These are phyloP conservation scores for Sterrhoptilus dennistouni DNA, from an alignment of 2,113 vertebrate genomes.

Conservation along the genomic window DNA sequence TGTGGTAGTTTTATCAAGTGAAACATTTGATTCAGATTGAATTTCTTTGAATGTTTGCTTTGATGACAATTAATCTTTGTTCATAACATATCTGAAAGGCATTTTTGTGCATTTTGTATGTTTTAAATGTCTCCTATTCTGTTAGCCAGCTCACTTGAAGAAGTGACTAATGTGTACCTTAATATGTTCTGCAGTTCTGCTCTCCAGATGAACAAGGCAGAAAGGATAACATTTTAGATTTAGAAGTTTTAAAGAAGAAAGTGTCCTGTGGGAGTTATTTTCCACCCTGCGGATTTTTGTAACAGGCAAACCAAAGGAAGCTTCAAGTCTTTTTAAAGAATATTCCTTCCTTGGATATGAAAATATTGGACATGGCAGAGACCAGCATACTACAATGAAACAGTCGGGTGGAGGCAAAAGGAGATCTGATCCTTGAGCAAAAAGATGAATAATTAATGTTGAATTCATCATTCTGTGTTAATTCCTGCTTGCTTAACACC, in stretches of 20 bases:
- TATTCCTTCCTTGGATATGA: neutral
- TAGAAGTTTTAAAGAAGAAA: neutral
- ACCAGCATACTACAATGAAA: neutral
- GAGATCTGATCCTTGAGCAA: neutral
- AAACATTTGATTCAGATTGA: neutral
- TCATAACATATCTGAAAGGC: neutral
- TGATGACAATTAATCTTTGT: neutral
- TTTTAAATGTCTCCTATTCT: neutral
- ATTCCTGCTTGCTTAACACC: neutral
- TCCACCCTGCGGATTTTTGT: neutral
- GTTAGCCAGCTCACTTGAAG: neutral
- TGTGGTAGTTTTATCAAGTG: neutral
- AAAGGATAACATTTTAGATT: neutral
- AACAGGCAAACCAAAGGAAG: neutral
- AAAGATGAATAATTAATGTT: neutral
- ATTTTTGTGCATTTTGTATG: neutral
- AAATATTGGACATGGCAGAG: neutral
- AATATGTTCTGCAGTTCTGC: neutral
- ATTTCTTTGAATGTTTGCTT: neutral
- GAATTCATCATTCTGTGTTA: neutral
- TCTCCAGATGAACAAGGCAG: neutral
- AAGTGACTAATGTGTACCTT: neutral
- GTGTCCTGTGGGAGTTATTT: neutral
- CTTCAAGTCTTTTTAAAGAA: neutral
- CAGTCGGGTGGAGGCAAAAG: neutral